Base-by-base conservation (phyloP, 2,888 invertebrate species). In the Ormyrus nitidulus region DNA sequence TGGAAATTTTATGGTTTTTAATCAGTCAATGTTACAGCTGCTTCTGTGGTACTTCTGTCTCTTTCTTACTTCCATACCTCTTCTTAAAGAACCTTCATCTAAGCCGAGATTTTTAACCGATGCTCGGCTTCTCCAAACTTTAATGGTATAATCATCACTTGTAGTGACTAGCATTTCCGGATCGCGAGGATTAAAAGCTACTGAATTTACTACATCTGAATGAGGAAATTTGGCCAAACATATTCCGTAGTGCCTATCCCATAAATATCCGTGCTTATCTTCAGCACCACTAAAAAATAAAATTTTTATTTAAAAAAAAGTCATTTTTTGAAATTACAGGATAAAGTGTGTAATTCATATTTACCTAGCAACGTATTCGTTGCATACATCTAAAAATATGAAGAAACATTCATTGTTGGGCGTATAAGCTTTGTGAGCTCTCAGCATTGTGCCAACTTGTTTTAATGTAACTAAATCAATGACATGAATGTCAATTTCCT, bases 401-500 rank as follows among this genome's bases (percentile, higher is more conserved):
- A 96, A 96, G 89, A 96, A 96, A 86, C 96, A 96, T 87, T 96
- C 96, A 77, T 95, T 95, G 87, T 96, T 96, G 0, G 96, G 94
- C 3, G 96, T 96, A 88, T 95, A 97, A 0, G 96, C 96, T 88
- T 95, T 95, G 89, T 96, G 96, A 0, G 95, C 93, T 79, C 95
- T 92, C 49, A 95, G 89, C 94, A 96, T 95, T 77, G 94, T 95
- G 5, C 96, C 96, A 5, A 96, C 95, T 88, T 93, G 93, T 86
- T 94, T 93, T 80, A 96, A 91, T 0, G 94, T 95, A 79, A 93
- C 93, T 83, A 97, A 91, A 91, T 97, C 96, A 84, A 96, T 96
- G 0, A 96, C 96, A 86, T 96, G 96, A 84, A 97, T 95, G 87
- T 96, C 96, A 72, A 96, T 96, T 92, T 96, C 96, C 90, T 96